phyloP scores from a whole-genome alignment of 2,797 vertebrate species.

The Clamator glandarius region DNA sequence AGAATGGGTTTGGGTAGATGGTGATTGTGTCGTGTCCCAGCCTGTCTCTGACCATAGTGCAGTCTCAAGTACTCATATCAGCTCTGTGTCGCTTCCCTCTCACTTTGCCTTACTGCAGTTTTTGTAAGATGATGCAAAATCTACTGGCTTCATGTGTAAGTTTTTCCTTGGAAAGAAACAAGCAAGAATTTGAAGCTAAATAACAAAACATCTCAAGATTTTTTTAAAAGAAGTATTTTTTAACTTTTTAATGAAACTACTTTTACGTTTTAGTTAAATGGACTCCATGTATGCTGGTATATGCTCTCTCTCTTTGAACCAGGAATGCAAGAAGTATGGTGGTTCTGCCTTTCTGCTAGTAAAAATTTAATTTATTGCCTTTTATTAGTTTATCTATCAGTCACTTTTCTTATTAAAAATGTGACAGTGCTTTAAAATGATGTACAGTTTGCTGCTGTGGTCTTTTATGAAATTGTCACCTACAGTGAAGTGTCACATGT shows the following conservation, averaged over 20 bases:
- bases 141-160: background rate
- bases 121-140: background rate
- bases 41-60: background rate
- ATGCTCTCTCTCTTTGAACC: background rate
- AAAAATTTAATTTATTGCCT: background rate
- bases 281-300: background rate
- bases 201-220: background rate
- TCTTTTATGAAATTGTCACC: background rate
- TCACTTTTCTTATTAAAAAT: background rate
- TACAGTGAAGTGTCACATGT: background rate
- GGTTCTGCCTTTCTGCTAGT: background rate
- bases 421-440: background rate
- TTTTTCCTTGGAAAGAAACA: background rate
- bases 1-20: background rate
- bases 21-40: background rate
- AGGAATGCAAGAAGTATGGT: background rate
- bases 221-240: background rate
- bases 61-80: background rate
- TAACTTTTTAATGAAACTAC: background rate
- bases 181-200: background rate
- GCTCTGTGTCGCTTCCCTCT: background rate
- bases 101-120: background rate
- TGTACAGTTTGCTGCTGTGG: background rate
- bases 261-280: background rate
- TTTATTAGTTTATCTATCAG: background rate